These are phyloP conservation scores for Psix sp. DNA, from an alignment of 1,140 invertebrate genomes.

Conservation along the genomic window DNA sequence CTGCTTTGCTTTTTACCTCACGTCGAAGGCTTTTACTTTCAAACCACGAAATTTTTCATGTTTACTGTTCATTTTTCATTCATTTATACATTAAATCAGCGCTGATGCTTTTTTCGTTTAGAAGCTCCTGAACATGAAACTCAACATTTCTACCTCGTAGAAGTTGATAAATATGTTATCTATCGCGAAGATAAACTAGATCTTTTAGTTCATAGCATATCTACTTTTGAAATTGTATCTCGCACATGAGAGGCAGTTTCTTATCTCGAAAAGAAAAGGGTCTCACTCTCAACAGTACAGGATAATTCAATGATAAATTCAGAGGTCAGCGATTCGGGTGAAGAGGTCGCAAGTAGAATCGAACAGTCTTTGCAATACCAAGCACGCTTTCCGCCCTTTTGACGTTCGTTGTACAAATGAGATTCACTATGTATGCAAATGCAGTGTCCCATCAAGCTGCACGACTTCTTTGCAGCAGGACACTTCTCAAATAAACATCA, in stretches of 20 bases:
- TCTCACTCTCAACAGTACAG: conserved; percentile 1
- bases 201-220: too few relatives aligned
- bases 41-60: conserved; percentile 3
- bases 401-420: conserved; percentile 30
- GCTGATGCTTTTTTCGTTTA: too few relatives aligned
- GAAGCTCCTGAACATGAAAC: too few relatives aligned
- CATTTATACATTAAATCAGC: too few relatives aligned
- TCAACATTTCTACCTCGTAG: too few relatives aligned
- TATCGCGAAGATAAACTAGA: too few relatives aligned
- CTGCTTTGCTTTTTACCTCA: too few relatives aligned
- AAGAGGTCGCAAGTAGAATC: conserved; percentile 38
- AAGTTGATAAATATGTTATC: too few relatives aligned
- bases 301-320: conserved; percentile 33
- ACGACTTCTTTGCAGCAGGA: conserved; percentile 26
- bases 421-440: conserved; percentile 32
- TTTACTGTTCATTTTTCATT: too few relatives aligned
- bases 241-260: conserved; percentile 13
- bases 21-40: too few relatives aligned
- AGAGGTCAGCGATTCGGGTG: conserved; percentile 35
- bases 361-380: conserved; percentile 16
- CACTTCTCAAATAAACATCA: conserved; percentile 18
- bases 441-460: conserved; percentile 15
- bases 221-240: conserved; percentile 10
- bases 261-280: conserved; percentile 17
- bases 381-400: conserved; percentile 23